A percentile compares a stretch with the other conserved stretches of the same genome.
These are phyloP conservation scores for Spilosoma lubricipeda DNA, from an alignment of 2,888 invertebrate genomes.

Conservation along the genomic window DNA sequence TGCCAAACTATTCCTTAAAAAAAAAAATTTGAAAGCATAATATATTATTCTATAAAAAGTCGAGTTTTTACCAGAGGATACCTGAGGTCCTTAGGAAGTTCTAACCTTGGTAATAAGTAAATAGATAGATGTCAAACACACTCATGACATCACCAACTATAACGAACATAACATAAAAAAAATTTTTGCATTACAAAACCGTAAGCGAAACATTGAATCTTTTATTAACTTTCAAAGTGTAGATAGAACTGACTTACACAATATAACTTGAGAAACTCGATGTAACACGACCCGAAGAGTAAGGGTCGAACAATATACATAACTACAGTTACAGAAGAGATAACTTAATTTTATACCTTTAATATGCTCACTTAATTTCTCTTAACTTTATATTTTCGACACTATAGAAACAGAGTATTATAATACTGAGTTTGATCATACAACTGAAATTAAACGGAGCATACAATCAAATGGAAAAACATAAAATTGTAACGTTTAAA, in stretches of 20 bases:
- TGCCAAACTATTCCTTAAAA: no score
- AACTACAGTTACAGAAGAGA: neutral
- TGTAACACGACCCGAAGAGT: constrained; percentile 3
- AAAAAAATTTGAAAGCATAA: no score
- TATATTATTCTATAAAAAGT: no score
- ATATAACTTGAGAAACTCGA: constrained; percentile 18
- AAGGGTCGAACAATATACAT: constrained; percentile 8
- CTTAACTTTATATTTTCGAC: neutral
- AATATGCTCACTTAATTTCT: neutral
- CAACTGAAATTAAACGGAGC: neutral
- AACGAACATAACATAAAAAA: no score
- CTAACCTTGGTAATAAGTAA: no score
- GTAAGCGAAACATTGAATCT: neutral
- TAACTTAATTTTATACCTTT: neutral
- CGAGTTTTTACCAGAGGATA: no score
- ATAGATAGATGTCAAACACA: no score
- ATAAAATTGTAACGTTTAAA: neutral
- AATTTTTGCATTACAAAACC: no score
- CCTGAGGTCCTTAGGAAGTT: no score
- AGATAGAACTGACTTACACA: neutral
- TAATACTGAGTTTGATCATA: neutral
- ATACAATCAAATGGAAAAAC: neutral
- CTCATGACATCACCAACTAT: no score
- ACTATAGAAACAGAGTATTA: neutral
- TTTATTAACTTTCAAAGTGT: neutral